These are phyloP conservation scores for Cebus imitator DNA, from an alignment of 2,113 vertebrate genomes.

Conservation along the genomic window DNA sequence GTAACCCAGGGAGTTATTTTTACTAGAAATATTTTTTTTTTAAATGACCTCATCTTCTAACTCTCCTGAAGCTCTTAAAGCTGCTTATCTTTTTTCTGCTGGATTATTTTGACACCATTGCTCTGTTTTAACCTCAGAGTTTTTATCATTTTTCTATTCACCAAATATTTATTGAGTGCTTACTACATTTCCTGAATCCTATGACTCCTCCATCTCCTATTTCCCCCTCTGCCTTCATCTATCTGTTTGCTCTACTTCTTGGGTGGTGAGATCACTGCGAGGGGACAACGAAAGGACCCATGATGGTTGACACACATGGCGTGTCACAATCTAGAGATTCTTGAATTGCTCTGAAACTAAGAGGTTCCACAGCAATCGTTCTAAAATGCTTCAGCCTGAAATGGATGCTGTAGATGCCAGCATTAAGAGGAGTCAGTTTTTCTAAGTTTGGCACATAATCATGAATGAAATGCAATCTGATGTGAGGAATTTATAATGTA, in stretches of 20 bases:
- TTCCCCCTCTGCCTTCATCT: background rate
- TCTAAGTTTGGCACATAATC: background rate
- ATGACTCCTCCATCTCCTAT: background rate
- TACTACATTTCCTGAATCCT: background rate
- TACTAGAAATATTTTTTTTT: background rate
- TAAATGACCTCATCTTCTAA: background rate
- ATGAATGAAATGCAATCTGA: background rate
- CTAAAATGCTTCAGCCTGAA: background rate
- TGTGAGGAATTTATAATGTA: background rate
- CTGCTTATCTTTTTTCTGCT: background rate
- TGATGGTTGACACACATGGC: background rate
- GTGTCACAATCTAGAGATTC: background rate
- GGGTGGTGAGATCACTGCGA: background rate
- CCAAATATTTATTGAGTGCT: background rate
- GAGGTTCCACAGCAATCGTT: background rate
- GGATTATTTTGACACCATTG: background rate
- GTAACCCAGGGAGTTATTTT: background rate
- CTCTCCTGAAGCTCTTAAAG: background rate
- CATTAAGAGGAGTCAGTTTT: background rate
- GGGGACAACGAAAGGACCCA: background rate
- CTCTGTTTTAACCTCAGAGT: background rate
- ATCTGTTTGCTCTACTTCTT: background rate
- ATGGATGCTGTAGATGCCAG: background rate
- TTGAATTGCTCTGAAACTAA: background rate
- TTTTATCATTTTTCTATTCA: background rate